phyloP scores from a whole-genome alignment of 2,888 invertebrate genomes.

The Drosophila dives region DNA sequence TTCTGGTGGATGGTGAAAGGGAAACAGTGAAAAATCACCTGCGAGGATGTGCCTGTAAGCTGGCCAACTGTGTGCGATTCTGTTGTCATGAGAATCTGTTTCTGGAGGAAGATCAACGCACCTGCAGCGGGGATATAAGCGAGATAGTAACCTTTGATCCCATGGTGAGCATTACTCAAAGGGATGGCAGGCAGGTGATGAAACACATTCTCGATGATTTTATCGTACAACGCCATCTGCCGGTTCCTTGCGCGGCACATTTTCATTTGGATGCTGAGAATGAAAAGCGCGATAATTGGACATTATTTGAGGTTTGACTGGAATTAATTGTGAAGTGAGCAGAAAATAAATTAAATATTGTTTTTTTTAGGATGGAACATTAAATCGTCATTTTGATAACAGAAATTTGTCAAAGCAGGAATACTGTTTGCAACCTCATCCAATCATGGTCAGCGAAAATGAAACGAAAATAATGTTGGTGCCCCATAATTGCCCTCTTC shows the following conservation, averaged over 20 bases:
- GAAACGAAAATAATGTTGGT: slow-evolving; percentile 4
- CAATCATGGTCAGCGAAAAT: background rate
- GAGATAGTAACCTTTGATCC: slow-evolving; percentile 10
- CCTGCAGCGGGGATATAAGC: slow-evolving; percentile 13
- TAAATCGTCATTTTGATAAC: slow-evolving; percentile 2
- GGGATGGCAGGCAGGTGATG: slow-evolving; percentile 2
- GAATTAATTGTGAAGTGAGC: no score
- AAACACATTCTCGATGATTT: slow-evolving; percentile 34
- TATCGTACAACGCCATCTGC: slow-evolving; percentile 36
- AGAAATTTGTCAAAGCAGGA: slow-evolving; percentile 17
- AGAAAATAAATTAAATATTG: background rate
- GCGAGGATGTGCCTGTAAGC: no score
- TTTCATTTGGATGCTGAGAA: slow-evolving; percentile 19
- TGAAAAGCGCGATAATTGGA: slow-evolving; percentile 31
- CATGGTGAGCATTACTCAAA: slow-evolving; percentile 28
- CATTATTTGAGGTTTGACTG: slow-evolving; percentile 35
- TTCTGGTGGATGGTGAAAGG: no score
- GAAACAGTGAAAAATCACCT: no score
- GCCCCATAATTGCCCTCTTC: slow-evolving; percentile 27
- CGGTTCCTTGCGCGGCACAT: slow-evolving; percentile 43
- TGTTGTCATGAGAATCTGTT: no score
- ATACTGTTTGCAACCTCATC: slow-evolving; percentile 50
- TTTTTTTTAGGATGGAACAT: slow-evolving; percentile 32
- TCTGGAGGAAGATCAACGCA: no score
- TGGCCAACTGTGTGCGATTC: no score